Conservation (phyloP, 2,888 invertebrate genomes). For the Salticus scenicus region DNA sequence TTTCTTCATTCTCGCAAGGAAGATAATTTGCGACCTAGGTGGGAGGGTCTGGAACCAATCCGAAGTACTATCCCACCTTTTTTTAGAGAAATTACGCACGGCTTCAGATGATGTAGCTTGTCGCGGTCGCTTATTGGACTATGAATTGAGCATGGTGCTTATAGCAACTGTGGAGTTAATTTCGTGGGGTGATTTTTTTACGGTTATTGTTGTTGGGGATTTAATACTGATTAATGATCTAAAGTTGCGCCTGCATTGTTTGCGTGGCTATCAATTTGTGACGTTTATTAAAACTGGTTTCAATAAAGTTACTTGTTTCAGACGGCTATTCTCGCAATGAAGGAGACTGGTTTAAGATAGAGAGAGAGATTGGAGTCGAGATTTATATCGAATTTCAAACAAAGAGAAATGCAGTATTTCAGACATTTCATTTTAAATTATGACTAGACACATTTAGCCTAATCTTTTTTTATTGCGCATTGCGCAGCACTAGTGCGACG, state of each 20-base stretch:
- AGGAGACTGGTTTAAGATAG: neutral
- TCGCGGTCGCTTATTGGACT: conserved; percentile 33
- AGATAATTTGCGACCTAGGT: conserved; percentile 66
- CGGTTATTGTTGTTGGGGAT: conserved; percentile 46
- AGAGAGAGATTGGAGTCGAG: neutral
- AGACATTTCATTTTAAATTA: too few species aligned
- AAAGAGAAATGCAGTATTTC: too few species aligned
- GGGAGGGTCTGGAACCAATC: conserved; percentile 56
- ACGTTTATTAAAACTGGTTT: conserved; percentile 58
- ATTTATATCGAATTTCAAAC: neutral
- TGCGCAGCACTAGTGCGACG: too few species aligned
- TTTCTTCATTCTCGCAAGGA: conserved; percentile 20
- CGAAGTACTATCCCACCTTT: conserved; percentile 56
- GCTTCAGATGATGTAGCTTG: conserved; percentile 34
- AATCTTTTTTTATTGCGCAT: too few species aligned
- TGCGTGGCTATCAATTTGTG: conserved; percentile 56
- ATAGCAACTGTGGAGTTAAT: conserved; percentile 58
- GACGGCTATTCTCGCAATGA: neutral
- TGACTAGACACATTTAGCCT: too few species aligned
- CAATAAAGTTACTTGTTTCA: conserved; percentile 5
- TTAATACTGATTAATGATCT: conserved; percentile 68
- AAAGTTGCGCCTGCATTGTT: conserved; percentile 47
- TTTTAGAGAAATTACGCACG: conserved; percentile 56
- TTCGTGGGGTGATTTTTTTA: conserved; percentile 65
- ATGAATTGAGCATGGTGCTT: conserved; percentile 36